Percentiles rank a stretch among this genome's conserved stretches.
phyloP scores from a whole-genome alignment of 1,140 invertebrate species.

The Choristoneura fumiferana region DNA sequence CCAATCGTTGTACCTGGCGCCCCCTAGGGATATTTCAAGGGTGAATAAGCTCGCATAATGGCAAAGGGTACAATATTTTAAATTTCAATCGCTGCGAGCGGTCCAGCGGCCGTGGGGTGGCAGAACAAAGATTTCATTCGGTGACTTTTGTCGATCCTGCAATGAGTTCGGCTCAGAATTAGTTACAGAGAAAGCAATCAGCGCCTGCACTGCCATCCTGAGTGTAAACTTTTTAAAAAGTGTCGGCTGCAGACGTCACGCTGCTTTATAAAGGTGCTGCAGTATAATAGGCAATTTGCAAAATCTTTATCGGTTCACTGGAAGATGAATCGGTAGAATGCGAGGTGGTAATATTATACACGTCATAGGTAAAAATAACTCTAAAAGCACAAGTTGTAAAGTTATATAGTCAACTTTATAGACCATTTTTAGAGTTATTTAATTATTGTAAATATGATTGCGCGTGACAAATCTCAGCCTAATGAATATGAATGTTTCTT shows the following conservation, averaged over 20 bases:
- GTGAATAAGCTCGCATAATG: slow-evolving; percentile 79
- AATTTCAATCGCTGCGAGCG: slow-evolving; percentile 78
- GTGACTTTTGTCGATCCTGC: slow-evolving; percentile 50
- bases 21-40: slow-evolving; percentile 79
- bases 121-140: slow-evolving; percentile 70
- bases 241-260: slow-evolving; percentile 12
- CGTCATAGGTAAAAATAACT: too few relatives aligned
- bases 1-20: slow-evolving; percentile 75
- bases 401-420: too few relatives aligned
- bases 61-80: slow-evolving; percentile 79
- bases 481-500: slow-evolving; percentile 37
- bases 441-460: slow-evolving; percentile 12
- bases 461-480: slow-evolving; percentile 12
- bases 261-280: background rate
- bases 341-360: too few relatives aligned
- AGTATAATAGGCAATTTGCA: too few relatives aligned
- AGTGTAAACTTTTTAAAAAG: background rate
- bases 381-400: too few relatives aligned
- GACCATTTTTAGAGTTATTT: background rate
- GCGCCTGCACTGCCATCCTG: background rate
- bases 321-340: too few relatives aligned
- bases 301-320: background rate
- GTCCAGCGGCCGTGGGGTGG: slow-evolving; percentile 55
- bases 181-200: slow-evolving; percentile 18
- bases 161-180: slow-evolving; percentile 9